Percentiles rank a stretch among this genome's conserved stretches.
Conservation (phyloP, 2,797 vertebrate genomes). For the Chelon auratus region DNA sequence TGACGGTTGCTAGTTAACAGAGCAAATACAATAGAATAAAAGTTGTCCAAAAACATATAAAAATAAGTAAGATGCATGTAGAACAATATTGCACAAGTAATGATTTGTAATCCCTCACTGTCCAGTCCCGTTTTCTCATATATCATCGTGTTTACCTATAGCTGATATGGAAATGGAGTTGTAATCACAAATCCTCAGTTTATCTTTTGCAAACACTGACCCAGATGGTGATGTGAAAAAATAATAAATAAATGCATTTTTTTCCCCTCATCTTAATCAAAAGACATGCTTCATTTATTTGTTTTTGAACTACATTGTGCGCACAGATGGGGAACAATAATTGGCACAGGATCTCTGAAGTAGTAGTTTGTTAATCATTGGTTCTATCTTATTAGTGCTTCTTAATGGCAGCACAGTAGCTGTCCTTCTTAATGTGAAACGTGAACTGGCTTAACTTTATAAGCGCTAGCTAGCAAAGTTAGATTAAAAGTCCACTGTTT, state of each 20-base stretch:
- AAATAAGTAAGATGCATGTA: no score
- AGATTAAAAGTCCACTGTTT: no score
- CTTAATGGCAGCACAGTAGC: not conserved
- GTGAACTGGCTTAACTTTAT: no score
- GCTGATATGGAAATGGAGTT: no score
- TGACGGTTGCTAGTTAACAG: no score
- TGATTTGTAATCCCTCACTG: not conserved
- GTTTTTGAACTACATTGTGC: not conserved
- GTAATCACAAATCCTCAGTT: not conserved
- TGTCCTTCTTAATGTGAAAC: not conserved
- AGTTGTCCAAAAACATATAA: no score
- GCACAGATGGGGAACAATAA: not conserved
- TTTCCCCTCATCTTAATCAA: no score
- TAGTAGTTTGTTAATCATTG: not conserved
- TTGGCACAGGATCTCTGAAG: not conserved
- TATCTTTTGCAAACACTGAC: not conserved
- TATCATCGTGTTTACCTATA: not conserved
- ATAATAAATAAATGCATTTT: not conserved
- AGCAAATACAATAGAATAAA: no score
- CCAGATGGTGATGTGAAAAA: not conserved
- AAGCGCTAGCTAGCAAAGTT: no score
- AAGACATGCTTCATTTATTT: no score
- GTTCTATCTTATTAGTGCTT: not conserved
- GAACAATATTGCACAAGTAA: no score
- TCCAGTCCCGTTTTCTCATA: not conserved